These are phyloP conservation scores for Thymelicus sylvestris DNA, from an alignment of 2,888 invertebrate species.

Conservation along the genomic window DNA sequence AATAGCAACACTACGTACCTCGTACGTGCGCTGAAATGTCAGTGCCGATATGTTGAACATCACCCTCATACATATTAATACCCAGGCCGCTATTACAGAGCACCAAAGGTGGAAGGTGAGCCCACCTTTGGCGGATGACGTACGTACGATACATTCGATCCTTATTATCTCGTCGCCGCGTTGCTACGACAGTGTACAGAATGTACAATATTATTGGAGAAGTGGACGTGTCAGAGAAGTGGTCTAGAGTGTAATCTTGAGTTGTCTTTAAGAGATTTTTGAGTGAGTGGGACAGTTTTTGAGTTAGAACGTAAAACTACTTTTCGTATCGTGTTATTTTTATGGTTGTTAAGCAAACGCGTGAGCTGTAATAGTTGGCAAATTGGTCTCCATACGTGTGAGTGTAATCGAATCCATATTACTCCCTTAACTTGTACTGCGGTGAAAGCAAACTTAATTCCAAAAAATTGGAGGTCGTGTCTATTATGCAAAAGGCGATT, in stretches of 20 bases:
- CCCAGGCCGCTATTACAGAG: conserved; percentile 25
- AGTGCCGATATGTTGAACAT: conserved; percentile 24
- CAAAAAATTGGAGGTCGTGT: too few species aligned
- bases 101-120: conserved; percentile 31
- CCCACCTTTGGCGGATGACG: conserved; percentile 28
- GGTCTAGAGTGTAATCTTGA: not conserved
- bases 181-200: not conserved
- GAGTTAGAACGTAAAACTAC: too few species aligned
- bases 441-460: too few species aligned
- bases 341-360: not conserved
- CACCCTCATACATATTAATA: conserved; percentile 33
- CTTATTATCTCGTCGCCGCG: conserved; percentile 3
- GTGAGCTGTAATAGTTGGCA: too few species aligned
- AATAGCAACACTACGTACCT: not conserved
- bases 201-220: not conserved
- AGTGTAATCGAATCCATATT: too few species aligned
- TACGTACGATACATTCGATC: conserved; percentile 22
- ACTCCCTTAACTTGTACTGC: too few species aligned
- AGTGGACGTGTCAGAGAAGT: not conserved
- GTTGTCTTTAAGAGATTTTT: not conserved
- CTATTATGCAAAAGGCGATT: too few species aligned
- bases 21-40: conserved; percentile 26
- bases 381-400: too few species aligned
- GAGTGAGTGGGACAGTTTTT: not conserved
- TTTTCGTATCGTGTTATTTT: not conserved